Percentiles rank a stretch among this genome's conserved stretches.
Conservation (phyloP, 2,113 vertebrate species). For the Crotalus helleri region DNA sequence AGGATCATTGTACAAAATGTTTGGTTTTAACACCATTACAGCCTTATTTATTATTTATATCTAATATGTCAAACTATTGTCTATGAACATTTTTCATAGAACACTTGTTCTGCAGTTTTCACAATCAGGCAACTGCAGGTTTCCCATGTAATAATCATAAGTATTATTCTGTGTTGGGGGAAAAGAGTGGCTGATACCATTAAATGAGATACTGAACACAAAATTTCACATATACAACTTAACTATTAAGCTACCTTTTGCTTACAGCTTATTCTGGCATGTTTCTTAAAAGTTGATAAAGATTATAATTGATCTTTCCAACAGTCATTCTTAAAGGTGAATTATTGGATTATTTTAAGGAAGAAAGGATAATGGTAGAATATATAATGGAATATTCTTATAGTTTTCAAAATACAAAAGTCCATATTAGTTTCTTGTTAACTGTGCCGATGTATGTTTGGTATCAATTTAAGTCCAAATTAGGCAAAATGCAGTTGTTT, state of each 20-base stretch:
- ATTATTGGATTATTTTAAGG: not conserved
- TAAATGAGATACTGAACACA: not conserved
- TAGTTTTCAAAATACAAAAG: not conserved
- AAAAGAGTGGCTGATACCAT: conserved; percentile 24
- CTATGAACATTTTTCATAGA: conserved; percentile 13
- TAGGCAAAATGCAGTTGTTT: not conserved
- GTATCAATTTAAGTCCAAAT: not conserved
- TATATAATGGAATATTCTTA: not conserved
- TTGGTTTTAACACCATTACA: not conserved
- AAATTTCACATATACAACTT: not conserved
- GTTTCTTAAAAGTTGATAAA: conserved; percentile 2
- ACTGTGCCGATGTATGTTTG: not conserved
- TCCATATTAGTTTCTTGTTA: not conserved
- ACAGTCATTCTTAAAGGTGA: not conserved
- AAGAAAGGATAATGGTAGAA: not conserved
- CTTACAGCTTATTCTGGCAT: conserved; percentile 17
- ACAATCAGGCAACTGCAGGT: not conserved
- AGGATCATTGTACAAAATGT: not conserved
- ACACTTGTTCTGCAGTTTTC: conserved; percentile 16
- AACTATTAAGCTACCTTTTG: conserved; percentile 10
- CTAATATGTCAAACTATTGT: conserved; percentile 29
- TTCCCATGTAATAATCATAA: conserved; percentile 22
- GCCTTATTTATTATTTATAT: conserved; percentile 28
- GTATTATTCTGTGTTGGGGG: conserved; percentile 16
- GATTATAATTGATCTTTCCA: conserved; percentile 12